Conservation (phyloP, 2,113 vertebrate species). For the Egretta garzetta region DNA sequence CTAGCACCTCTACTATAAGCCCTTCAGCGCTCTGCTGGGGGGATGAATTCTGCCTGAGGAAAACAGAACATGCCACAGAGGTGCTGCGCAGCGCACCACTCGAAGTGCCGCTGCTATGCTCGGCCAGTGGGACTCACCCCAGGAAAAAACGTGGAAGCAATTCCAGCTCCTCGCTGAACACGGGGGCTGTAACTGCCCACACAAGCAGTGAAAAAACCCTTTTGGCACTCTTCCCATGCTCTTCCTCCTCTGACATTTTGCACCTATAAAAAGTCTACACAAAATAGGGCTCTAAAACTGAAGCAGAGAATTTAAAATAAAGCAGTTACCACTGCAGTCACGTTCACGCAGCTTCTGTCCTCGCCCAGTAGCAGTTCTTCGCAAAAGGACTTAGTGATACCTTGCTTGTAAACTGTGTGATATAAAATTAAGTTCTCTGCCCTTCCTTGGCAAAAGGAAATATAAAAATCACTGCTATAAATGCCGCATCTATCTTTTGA, state of each 20-base stretch:
- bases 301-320: background rate
- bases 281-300: background rate
- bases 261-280: background rate
- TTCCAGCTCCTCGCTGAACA: background rate
- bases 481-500: slow-evolving; percentile 10
- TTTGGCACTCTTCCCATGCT: background rate
- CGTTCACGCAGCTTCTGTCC: background rate
- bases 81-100: fast-evolving
- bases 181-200: background rate
- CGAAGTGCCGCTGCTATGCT: fast-evolving
- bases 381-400: slow-evolving; percentile 2
- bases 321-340: background rate
- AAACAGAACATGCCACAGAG: background rate
- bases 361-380: background rate
- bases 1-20: background rate
- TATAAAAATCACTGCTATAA: slow-evolving; percentile 29
- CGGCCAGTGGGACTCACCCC: background rate
- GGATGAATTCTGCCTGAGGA: background rate
- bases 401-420: background rate
- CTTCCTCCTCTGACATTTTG: background rate
- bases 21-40: background rate
- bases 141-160: background rate
- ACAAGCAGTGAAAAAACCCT: background rate
- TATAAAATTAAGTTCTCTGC: slow-evolving; percentile 43
- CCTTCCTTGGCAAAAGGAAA: slow-evolving; percentile 34